These are phyloP conservation scores for Synanthedon andrenaeformis DNA, from an alignment of 2,888 invertebrate species.

Conservation along the genomic window DNA sequence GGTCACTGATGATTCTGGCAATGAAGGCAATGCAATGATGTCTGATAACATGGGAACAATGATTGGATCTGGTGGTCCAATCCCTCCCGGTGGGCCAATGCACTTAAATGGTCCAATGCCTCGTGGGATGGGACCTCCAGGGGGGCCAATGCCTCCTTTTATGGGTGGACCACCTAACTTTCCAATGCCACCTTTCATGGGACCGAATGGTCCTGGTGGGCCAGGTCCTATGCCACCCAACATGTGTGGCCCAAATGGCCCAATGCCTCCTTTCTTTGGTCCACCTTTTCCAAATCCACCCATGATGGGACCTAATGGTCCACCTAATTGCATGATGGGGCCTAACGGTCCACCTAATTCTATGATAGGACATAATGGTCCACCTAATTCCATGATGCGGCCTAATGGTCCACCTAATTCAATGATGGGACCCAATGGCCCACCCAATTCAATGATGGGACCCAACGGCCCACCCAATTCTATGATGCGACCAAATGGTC, in stretches of 20 bases:
- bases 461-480: slow-evolving; percentile 2
- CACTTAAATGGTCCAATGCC: slow-evolving; percentile 4
- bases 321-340: slow-evolving; percentile 22
- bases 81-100: slow-evolving; percentile 5
- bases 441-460: neutral
- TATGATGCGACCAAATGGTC: slow-evolving; percentile 21
- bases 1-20: slow-evolving; percentile 28
- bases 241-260: slow-evolving; percentile 32
- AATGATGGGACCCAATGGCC: neutral
- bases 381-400: slow-evolving; percentile 1
- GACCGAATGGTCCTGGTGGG: slow-evolving; percentile 39
- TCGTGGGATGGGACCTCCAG: slow-evolving; percentile 4
- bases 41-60: slow-evolving; percentile 16
- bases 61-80: slow-evolving; percentile 17
- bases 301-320: slow-evolving; percentile 22
- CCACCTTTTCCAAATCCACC: slow-evolving; percentile 1
- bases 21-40: slow-evolving; percentile 12
- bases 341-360: slow-evolving; percentile 1
- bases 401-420: neutral
- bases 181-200: slow-evolving; percentile 52
- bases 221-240: slow-evolving; percentile 27
- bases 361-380: slow-evolving; percentile 1
- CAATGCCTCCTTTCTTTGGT: slow-evolving; percentile 32
- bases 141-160: slow-evolving; percentile 26
- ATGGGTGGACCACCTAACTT: slow-evolving; percentile 52